Base-by-base conservation (phyloP, 1,140 invertebrate species). In the Polypedilum vanderplanki region DNA sequence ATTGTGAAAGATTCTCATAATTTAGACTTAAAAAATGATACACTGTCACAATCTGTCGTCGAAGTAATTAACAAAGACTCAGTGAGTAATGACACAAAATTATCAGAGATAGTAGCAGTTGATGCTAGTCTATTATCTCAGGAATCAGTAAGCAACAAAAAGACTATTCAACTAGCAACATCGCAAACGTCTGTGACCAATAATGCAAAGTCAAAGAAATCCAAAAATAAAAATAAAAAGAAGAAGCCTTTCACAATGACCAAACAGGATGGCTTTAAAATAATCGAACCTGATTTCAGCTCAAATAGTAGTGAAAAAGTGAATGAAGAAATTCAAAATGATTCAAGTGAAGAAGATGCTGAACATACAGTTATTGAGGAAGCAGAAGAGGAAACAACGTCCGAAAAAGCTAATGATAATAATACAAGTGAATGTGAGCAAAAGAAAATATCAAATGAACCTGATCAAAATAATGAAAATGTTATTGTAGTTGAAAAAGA, bases 191-290 rank as follows among this genome's bases (percentile, higher is more conserved):
- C 46, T 33, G 24, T 33, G 2, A 33, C 24, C 12, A 57, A 15
- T 15, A 57, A 15, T 57, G 12, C 65, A 18, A 22, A 70, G 20
- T n/a, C 20, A 70, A 70, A 70, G 17, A 70, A 22, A 70, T 70
- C n/a, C 65, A 70, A 70, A 70, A 70, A 18, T 18, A 70, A 70
- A 20, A 70, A 70, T 20, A 70, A 70, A 5, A 70, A 70, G 65
- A 70, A 70, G 17, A 70, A 70, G 20, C n/a, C 15, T 70, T 20
- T 9, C 10, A 10, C 9, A 9, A 20, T 70, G 20, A 70, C 65
- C 15, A 22, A 18, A 70, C 17, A 70, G 7, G 65, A 70, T 70
- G 65, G 65, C 3, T 70, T 70, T 20, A 9, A 70, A 70, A 70
- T 70, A 0, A 70, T 70, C 7, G 65, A 70, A 7, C 65, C 65